These are phyloP conservation scores for Dicrurus megarhynchus DNA, from an alignment of 2,113 vertebrate genomes.

Conservation along the genomic window DNA sequence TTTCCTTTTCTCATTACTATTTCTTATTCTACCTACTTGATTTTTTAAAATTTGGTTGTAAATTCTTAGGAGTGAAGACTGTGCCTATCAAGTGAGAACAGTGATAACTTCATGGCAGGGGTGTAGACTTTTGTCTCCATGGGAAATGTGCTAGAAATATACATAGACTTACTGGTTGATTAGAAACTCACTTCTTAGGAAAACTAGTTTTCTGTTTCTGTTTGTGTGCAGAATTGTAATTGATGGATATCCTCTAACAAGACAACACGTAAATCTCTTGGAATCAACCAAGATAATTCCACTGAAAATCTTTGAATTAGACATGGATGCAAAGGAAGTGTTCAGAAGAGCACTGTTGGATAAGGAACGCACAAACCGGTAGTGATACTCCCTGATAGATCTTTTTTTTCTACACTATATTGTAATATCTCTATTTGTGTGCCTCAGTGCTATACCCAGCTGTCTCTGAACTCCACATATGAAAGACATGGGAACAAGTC, in stretches of 20 bases:
- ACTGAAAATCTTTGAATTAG: conserved; percentile 83
- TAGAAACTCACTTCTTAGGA: neutral
- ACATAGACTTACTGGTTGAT: neutral
- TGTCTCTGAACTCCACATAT: neutral
- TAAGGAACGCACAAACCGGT: conserved; percentile 78
- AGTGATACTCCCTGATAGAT: neutral
- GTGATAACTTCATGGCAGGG: neutral
- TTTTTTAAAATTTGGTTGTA: neutral
- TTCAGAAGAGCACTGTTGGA: conserved; percentile 82
- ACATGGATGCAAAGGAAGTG: conserved; percentile 82
- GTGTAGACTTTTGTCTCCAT: neutral
- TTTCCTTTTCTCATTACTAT: neutral
- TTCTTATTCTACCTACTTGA: neutral
- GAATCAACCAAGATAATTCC: conserved; percentile 82
- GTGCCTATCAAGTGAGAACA: neutral
- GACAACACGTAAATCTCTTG: conserved; percentile 80
- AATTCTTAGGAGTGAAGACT: neutral
- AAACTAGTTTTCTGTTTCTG: neutral
- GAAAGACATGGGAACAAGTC: neutral
- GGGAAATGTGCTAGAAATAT: neutral
- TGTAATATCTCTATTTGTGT: neutral
- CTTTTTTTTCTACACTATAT: neutral
- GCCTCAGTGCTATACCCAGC: neutral
- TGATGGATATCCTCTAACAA: conserved; percentile 89
- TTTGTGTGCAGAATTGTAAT: conserved; percentile 82